Evolutionary conservation across 2,113 vertebrate species (phyloP).

Genomic region (Nothocercus julius): DNA sequence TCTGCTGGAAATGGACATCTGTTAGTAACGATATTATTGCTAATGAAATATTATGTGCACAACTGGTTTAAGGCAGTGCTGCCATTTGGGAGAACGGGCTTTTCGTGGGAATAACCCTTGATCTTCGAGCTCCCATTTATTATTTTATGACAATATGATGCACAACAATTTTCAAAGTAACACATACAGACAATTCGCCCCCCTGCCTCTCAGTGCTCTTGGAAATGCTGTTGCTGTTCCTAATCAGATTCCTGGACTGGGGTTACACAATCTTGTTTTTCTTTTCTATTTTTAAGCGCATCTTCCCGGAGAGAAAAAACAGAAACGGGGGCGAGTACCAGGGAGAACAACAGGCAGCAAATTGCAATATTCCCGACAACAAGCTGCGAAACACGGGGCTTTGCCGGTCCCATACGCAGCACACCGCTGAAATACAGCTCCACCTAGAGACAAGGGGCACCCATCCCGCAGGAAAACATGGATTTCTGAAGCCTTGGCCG

Average conservation of each 20-base stretch:
- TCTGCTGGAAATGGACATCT: constrained; percentile 55
- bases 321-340: not conserved
- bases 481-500: not conserved
- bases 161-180: constrained; percentile 53
- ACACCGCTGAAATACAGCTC: constrained; percentile 19
- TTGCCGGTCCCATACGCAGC: not conserved
- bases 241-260: constrained; percentile 59
- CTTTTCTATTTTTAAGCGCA: not conserved
- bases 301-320: not conserved
- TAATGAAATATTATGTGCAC: constrained; percentile 70
- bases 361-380: not conserved
- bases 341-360: constrained; percentile 3
- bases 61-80: constrained; percentile 62
- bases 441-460: constrained; percentile 44
- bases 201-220: constrained; percentile 23
- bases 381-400: not conserved
- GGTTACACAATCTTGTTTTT: not conserved
- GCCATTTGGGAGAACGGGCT: constrained; percentile 53
- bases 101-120: constrained; percentile 40
- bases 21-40: constrained; percentile 69
- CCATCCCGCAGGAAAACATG: not conserved
- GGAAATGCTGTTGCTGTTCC: constrained; percentile 27
- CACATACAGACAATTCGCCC: constrained; percentile 4
- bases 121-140: constrained; percentile 42
- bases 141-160: constrained; percentile 42